These are phyloP conservation scores for Rhagoletis zephyria DNA, from an alignment of 1,140 invertebrate species.

Conservation along the genomic window DNA sequence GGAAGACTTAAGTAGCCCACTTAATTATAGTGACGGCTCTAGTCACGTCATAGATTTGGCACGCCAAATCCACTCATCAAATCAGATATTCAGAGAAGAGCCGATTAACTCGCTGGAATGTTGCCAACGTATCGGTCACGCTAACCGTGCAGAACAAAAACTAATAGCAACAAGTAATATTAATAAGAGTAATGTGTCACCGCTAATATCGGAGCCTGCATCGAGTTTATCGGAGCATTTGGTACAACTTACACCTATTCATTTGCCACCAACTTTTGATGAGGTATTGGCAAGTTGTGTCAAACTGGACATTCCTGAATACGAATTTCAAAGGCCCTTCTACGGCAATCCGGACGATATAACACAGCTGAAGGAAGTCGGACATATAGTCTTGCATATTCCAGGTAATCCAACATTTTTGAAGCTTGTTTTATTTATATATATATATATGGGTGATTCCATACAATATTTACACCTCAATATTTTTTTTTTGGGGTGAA, in stretches of 20 bases:
- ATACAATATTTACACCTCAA: too few relatives aligned
- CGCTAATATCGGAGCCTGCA: background rate
- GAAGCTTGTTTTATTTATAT: too few relatives aligned
- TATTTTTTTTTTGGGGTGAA: too few relatives aligned
- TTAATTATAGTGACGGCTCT: background rate
- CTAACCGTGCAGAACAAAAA: background rate
- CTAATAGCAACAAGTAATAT: too few relatives aligned
- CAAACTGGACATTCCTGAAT: slow-evolving; percentile 77
- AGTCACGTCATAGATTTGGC: background rate
- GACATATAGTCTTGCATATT: slow-evolving; percentile 79
- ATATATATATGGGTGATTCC: too few relatives aligned
- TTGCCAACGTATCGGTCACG: background rate
- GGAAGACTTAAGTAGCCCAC: slow-evolving; percentile 58
- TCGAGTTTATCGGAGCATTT: slow-evolving; percentile 13
- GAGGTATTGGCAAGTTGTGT: slow-evolving; percentile 75
- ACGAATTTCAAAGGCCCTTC: slow-evolving; percentile 77
- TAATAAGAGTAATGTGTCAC: background rate
- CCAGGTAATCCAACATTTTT: slow-evolving; percentile 67
- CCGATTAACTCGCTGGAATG: background rate
- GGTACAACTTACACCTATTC: slow-evolving; percentile 71
- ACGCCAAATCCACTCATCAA: background rate
- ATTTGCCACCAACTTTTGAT: slow-evolving; percentile 76
- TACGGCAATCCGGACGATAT: slow-evolving; percentile 81
- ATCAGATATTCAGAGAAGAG: background rate
- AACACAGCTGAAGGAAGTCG: slow-evolving; percentile 79